Percentiles rank a stretch among this genome's conserved stretches.
Conservation (phyloP, 2,113 vertebrate species). For the Varanus komodoensis region DNA sequence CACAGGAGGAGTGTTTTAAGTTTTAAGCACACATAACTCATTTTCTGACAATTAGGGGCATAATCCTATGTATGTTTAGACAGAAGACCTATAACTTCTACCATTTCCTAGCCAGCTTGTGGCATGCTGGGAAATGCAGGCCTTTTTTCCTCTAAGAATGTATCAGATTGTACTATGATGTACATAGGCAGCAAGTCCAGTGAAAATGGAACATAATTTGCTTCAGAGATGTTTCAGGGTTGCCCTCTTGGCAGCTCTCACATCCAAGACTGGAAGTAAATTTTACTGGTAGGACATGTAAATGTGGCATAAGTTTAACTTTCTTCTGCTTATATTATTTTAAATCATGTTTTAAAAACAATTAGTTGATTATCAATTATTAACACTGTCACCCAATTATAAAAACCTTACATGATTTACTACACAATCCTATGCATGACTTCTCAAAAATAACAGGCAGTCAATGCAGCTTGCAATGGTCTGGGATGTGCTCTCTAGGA, state of each 20-base stretch:
- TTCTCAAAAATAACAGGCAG: too few relatives aligned
- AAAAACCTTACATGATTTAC: not conserved
- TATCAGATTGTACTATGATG: not conserved
- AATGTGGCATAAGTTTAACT: too few relatives aligned
- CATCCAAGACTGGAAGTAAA: not conserved
- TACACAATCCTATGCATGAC: too few relatives aligned
- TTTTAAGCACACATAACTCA: not conserved
- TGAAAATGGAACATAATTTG: not conserved
- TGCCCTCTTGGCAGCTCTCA: not conserved
- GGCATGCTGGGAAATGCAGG: too few relatives aligned
- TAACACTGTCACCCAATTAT: not conserved
- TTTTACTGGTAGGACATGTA: not conserved
- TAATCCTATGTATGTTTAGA: too few relatives aligned
- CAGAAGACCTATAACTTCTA: too few relatives aligned
- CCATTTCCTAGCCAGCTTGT: too few relatives aligned
- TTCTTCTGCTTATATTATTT: not conserved
- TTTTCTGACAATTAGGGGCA: not conserved
- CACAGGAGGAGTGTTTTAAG: not conserved
- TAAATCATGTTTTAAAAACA: not conserved
- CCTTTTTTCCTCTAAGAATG: too few relatives aligned
- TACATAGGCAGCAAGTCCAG: not conserved
- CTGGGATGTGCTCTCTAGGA: too few relatives aligned
- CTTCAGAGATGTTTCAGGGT: not conserved
- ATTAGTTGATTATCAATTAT: not conserved
- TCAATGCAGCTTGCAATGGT: too few relatives aligned